These are phyloP conservation scores for Elymnias hypermnestra DNA, from an alignment of 1,140 invertebrate genomes.

Conservation along the genomic window DNA sequence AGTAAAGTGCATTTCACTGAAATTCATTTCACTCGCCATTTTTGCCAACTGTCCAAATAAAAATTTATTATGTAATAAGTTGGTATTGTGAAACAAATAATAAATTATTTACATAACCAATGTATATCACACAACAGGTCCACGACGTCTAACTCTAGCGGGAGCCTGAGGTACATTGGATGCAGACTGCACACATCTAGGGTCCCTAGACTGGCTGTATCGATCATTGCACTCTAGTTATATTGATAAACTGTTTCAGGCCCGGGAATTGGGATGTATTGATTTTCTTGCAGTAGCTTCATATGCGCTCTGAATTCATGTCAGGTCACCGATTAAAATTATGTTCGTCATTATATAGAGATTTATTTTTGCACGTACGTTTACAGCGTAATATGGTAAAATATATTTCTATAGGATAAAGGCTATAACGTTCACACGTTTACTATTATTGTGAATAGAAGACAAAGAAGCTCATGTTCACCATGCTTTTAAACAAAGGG, in stretches of 20 bases:
- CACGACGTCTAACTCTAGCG: neutral
- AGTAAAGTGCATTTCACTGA: constrained; percentile 7
- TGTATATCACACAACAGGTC: neutral
- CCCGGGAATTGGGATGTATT: constrained; percentile 4
- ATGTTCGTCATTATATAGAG: neutral
- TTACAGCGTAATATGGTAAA: no score
- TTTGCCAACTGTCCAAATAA: neutral
- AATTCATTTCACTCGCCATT: constrained; percentile 10
- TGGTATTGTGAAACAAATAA: neutral
- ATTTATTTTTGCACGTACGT: no score
- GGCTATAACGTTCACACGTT: no score
- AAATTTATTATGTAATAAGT: neutral
- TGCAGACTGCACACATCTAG: constrained; percentile 8
- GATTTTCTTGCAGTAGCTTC: neutral
- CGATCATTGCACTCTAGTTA: constrained; percentile 10
- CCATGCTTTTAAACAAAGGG: no score
- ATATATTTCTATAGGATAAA: no score
- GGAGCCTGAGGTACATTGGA: neutral
- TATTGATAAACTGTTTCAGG: constrained; percentile 7
- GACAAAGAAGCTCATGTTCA: no score
- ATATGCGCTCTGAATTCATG: no score
- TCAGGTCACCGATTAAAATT: no score
- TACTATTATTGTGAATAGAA: no score
- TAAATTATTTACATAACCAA: neutral
- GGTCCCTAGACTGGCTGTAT: constrained; percentile 15